Percentiles rank a stretch among this genome's conserved stretches.
phyloP scores from a whole-genome alignment of 2,888 invertebrate species.

The Catocala nupta region DNA sequence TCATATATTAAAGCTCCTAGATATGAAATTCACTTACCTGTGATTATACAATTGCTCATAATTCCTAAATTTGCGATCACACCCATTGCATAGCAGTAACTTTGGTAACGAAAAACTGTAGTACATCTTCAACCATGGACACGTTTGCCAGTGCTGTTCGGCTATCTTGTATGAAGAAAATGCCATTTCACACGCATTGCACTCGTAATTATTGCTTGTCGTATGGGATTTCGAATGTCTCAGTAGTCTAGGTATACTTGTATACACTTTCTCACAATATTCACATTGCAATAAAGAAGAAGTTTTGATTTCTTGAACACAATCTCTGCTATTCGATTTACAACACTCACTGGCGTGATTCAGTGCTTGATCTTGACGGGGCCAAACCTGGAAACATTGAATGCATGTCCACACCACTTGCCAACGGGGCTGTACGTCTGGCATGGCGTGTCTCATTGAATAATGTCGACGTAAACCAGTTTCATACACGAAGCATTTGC shows the following conservation, averaged over 20 bases:
- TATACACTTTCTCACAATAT: constrained; percentile 82
- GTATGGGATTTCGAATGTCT: constrained; percentile 85
- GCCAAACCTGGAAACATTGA: constrained; percentile 84
- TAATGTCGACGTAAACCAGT: constrained; percentile 79
- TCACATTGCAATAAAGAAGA: constrained; percentile 81
- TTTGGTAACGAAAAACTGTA: constrained; percentile 79
- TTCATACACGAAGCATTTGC: constrained; percentile 82
- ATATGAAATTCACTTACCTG: constrained; percentile 61
- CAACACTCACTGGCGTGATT: constrained; percentile 74
- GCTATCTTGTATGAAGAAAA: constrained; percentile 76
- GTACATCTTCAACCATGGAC: constrained; percentile 74
- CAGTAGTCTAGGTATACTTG: constrained; percentile 78
- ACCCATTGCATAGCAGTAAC: constrained; percentile 79
- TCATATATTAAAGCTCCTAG: too few species aligned
- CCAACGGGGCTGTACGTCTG: constrained; percentile 75
- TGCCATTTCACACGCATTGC: constrained; percentile 81
- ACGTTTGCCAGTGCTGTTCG: constrained; percentile 78
- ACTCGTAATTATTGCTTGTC: constrained; percentile 89
- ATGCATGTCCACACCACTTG: constrained; percentile 83
- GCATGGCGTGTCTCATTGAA: constrained; percentile 70
- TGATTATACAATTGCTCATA: constrained; percentile 83
- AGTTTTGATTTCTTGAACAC: constrained; percentile 78
- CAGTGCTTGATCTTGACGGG: constrained; percentile 72
- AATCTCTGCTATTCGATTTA: constrained; percentile 63
- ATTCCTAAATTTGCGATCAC: constrained; percentile 81